These are phyloP conservation scores for Semibalanus balanoides DNA, from an alignment of 1,140 invertebrate species.

Conservation along the genomic window DNA sequence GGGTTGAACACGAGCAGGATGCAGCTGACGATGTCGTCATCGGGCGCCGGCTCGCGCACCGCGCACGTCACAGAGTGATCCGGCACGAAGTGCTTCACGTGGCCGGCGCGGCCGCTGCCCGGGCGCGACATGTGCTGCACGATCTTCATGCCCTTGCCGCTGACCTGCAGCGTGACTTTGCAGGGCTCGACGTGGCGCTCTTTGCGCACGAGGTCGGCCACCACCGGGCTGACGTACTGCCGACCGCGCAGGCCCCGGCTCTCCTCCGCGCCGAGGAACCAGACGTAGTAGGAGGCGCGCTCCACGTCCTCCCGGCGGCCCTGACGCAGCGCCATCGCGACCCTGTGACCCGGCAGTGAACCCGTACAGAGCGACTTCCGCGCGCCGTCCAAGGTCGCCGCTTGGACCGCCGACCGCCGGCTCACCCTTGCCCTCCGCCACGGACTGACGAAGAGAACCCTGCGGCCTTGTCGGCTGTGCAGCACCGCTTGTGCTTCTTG, in stretches of 20 bases:
- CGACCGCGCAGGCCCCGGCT: conserved; percentile 70
- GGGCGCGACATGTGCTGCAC: conserved; percentile 48
- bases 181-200: conserved; percentile 75
- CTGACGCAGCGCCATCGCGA: background rate
- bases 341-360: background rate
- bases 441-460: too few species aligned
- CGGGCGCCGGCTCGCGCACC: conserved; percentile 42
- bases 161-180: conserved; percentile 70
- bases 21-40: conserved; percentile 79
- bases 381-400: too few species aligned
- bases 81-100: conserved; percentile 88
- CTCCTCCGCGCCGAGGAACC: conserved; percentile 93
- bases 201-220: conserved; percentile 64
- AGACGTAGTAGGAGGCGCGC: conserved; percentile 75
- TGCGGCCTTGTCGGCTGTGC: too few species aligned
- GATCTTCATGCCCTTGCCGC: conserved; percentile 84
- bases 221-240: conserved; percentile 63
- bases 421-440: background rate
- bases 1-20: conserved; percentile 81
- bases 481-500: too few species aligned
- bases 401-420: too few species aligned
- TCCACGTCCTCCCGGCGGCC: background rate
- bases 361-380: background rate
- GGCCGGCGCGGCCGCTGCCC: conserved; percentile 28
- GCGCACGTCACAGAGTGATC: conserved; percentile 79